Percentiles rank a stretch among this genome's conserved stretches.
Evolutionary conservation across 2,888 invertebrate species (phyloP).

Genomic region (Malacosoma neustria): DNA sequence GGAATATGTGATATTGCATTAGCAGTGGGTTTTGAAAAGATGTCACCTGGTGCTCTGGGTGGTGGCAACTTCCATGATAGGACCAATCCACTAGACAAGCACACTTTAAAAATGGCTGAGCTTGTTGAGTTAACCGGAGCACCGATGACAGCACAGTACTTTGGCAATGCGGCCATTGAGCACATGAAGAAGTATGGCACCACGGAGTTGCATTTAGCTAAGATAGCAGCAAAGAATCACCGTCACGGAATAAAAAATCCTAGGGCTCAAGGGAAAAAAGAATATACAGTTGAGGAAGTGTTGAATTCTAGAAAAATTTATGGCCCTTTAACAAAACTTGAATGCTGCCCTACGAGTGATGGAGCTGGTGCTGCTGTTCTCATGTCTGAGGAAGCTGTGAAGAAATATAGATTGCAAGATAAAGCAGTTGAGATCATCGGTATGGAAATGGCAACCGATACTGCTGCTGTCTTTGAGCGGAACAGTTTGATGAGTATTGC

Average conservation of each 20-base stretch:
- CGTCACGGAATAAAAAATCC: slow-evolving; percentile 97
- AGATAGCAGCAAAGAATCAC: slow-evolving; percentile 98
- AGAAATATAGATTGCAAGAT: slow-evolving; percentile 83
- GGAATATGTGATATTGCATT: slow-evolving; percentile 91
- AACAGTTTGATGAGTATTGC: slow-evolving; percentile 84
- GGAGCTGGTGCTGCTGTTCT: slow-evolving; percentile 96
- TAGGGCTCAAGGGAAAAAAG: slow-evolving; percentile 95
- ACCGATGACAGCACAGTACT: slow-evolving; percentile 95
- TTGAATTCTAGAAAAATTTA: slow-evolving; percentile 90
- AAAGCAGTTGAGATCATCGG: slow-evolving; percentile 95
- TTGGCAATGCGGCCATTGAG: slow-evolving; percentile 96
- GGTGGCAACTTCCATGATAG: slow-evolving; percentile 85
- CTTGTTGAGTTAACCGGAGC: slow-evolving; percentile 85
- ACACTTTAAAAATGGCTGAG: slow-evolving; percentile 89
- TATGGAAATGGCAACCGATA: slow-evolving; percentile 97
- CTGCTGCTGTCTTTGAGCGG: slow-evolving; percentile 87
- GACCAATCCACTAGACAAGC: slow-evolving; percentile 92
- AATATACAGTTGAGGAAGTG: slow-evolving; percentile 93
- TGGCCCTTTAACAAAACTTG: slow-evolving; percentile 95
- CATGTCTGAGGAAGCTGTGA: slow-evolving; percentile 93
- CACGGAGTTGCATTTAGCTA: slow-evolving; percentile 93
- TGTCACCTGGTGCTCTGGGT: slow-evolving; percentile 93
- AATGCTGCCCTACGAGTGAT: slow-evolving; percentile 99
- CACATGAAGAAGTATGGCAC: slow-evolving; percentile 98
- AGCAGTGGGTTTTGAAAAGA: slow-evolving; percentile 98